Evolutionary conservation across 1,140 invertebrate species (phyloP).

Genomic region (Aphelinus atriplicis): DNA sequence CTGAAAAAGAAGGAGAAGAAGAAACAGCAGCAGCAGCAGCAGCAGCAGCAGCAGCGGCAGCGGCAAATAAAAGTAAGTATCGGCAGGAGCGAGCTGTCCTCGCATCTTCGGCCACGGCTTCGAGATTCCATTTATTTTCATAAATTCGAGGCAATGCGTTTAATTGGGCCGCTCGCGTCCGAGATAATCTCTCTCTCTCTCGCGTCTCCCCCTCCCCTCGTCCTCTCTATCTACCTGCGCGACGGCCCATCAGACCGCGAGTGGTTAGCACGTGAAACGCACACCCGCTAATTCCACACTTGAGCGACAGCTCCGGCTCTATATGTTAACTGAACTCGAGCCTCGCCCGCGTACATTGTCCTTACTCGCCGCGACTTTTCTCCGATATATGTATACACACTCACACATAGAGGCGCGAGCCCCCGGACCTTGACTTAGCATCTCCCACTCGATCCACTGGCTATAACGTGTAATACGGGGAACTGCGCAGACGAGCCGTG

Average conservation of each 20-base stretch:
- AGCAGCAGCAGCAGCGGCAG: neutral
- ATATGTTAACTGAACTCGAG: neutral
- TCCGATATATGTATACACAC: neutral
- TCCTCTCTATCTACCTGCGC: neutral
- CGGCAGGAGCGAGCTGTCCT: neutral
- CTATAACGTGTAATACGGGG: neutral
- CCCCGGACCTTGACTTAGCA: conserved; percentile 13
- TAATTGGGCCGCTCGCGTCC: conserved; percentile 9
- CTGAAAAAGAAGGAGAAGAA: neutral
- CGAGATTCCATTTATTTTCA: conserved; percentile 26
- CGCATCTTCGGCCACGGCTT: neutral
- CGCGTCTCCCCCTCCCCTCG: neutral
- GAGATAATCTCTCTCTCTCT: conserved; percentile 7
- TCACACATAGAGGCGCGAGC: neutral
- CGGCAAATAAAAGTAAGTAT: neutral
- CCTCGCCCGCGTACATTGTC: neutral
- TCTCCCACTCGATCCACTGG: neutral
- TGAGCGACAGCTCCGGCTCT: conserved; percentile 1
- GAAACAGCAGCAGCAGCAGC: neutral
- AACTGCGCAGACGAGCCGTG: neutral
- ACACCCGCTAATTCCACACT: conserved; percentile 8
- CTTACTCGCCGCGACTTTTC: neutral
- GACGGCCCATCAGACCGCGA: neutral
- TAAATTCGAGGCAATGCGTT: conserved; percentile 31
- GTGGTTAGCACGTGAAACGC: neutral